phyloP scores from a whole-genome alignment of 2,888 invertebrate species.

The Torymus aiolomorphi region DNA sequence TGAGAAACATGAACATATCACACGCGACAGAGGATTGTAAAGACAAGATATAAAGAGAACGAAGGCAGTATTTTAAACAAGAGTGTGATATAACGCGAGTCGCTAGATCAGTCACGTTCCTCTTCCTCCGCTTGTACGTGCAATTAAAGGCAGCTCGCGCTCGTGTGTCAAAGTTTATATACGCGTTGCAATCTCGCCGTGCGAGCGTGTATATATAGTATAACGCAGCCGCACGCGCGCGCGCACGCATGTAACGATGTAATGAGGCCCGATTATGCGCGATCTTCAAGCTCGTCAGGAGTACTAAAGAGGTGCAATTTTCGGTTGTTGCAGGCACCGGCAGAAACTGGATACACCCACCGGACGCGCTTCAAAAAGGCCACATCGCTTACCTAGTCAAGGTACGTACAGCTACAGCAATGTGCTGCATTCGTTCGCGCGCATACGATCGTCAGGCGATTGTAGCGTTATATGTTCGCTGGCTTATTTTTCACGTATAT shows the following conservation, averaged over 20 bases:
- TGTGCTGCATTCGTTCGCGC: not conserved
- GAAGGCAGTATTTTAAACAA: not conserved
- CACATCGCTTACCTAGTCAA: slow-evolving; percentile 98
- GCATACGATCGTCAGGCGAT: no score
- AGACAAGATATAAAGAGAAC: no score
- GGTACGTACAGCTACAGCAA: slow-evolving; percentile 77
- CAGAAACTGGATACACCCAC: slow-evolving; percentile 94
- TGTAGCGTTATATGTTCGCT: no score
- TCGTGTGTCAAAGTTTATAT: slow-evolving; percentile 9
- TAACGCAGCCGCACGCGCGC: no score
- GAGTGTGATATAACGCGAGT: slow-evolving; percentile 5
- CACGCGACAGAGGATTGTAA: no score
- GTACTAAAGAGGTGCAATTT: slow-evolving; percentile 55
- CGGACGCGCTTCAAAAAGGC: slow-evolving; percentile 94
- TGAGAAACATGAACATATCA: no score
- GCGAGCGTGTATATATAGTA: no score
- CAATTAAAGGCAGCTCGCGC: not conserved
- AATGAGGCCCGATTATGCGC: slow-evolving; percentile 13
- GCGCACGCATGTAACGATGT: slow-evolving; percentile 1
- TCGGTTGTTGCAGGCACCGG: slow-evolving; percentile 73
- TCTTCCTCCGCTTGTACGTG: slow-evolving; percentile 1
- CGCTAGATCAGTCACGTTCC: slow-evolving; percentile 14
- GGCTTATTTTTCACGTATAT: no score
- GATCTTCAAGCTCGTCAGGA: not conserved
- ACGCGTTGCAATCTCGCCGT: not conserved